Base-by-base conservation (phyloP, 2,888 invertebrate genomes). In the Drosophila bunnanda region DNA sequence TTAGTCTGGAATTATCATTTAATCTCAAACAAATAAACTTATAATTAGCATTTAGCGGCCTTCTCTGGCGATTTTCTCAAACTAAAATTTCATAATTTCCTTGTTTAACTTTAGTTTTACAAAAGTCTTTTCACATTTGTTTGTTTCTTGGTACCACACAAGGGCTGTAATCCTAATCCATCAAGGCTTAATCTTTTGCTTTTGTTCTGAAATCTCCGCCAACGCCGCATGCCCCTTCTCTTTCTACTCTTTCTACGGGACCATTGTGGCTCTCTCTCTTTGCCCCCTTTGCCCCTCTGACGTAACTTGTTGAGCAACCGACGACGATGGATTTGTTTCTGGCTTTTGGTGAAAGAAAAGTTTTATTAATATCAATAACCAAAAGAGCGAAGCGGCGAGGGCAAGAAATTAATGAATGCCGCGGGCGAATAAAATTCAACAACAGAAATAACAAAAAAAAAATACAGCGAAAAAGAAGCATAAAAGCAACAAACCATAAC, bases 331-430 rank as follows among this genome's bases (percentile, higher is more conserved):
- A 44, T 70, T 50, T 28, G 55, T 53, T 66, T 68, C 55, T 54
- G 67, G 67, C 20, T 66, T 44, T 73, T 15, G 68, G 48, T 50
- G 46, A 74, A 74, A 46, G 55, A 71, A 69, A 73, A 71, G 50
- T 74, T 71, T 73, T 75, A 75, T 72, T 69, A 60, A 57, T 70
- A 46, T 58, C 75, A 57, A 72, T 75, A 75, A 75, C 66, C 64
- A 66, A 43, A 60, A 46, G 65, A 77, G 67, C 60, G 55, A 55
- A 55, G 65, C 64, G 44, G 55, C 64, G 53, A 55, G 54, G 71
- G 58, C 71, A 78, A 62, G 55, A 75, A 70, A 72, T 78, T 71
- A 84, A 81, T 81, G 88, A 48, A 52, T 65, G 61, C 69, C 75
- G 64, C 48, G 52, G 77, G 69, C 30, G 65, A 64, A 67, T 52